Conservation (phyloP, 2,888 invertebrate species). For the Leucophenga montana region DNA sequence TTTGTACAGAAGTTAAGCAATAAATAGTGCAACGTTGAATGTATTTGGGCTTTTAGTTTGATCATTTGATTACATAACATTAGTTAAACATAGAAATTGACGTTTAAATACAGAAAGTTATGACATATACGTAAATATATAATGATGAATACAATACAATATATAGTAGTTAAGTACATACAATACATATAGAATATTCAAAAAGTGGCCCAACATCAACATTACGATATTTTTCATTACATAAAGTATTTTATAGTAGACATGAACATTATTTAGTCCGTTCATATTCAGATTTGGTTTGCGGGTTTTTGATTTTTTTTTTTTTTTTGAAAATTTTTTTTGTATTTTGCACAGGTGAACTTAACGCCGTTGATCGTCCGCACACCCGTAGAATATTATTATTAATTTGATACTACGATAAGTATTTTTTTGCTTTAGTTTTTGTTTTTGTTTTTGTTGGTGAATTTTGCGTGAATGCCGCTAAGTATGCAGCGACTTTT, state of each 20-base stretch:
- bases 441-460: conserved; percentile 2
- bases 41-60: background rate
- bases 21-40: background rate
- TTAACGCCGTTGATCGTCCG: too few relatives aligned
- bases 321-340: background rate
- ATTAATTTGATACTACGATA: background rate
- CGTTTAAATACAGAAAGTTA: background rate
- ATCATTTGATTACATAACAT: too few relatives aligned
- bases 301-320: too few relatives aligned
- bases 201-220: conserved; percentile 69
- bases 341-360: background rate
- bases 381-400: too few relatives aligned
- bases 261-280: conserved; percentile 26
- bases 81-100: too few relatives aligned
- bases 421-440: conserved; percentile 16
- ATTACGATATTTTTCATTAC: conserved; percentile 73
- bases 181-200: conserved; percentile 12
- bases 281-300: too few relatives aligned
- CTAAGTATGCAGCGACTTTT: background rate
- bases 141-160: background rate
- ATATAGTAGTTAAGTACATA: background rate
- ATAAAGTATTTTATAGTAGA: conserved; percentile 72
- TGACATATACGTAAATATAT: conserved; percentile 18
- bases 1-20: too few relatives aligned
- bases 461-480: background rate